Evolutionary conservation across 2,797 vertebrate genomes (phyloP).

Genomic region (Todus mexicanus): DNA sequence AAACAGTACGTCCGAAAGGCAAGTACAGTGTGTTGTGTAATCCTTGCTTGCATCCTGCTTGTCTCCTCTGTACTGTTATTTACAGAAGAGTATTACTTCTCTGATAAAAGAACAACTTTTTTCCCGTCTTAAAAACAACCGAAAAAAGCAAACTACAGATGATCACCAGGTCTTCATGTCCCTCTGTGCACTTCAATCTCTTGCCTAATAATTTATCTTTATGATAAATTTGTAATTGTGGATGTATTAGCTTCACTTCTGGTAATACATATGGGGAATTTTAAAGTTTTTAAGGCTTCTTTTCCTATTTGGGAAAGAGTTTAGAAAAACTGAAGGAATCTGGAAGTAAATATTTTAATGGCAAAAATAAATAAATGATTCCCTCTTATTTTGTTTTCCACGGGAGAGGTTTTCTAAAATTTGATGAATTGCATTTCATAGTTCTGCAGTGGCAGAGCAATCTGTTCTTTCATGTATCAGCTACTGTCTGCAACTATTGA

Average conservation of each 20-base stretch:
- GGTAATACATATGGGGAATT: not conserved
- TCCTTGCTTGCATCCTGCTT: not conserved
- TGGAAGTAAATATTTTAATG: not conserved
- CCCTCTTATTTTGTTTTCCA: not conserved
- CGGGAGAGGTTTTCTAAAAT: not conserved
- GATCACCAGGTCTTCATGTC: not conserved
- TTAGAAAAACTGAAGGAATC: not conserved
- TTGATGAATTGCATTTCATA: not conserved
- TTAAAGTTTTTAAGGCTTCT: not conserved
- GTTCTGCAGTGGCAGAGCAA: not conserved
- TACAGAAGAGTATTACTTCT: not conserved
- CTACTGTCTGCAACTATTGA: not conserved
- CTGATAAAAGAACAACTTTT: not conserved
- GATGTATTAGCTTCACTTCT: not conserved
- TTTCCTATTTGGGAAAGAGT: not conserved
- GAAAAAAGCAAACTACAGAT: not conserved
- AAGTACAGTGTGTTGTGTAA: not conserved
- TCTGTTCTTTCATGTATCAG: not conserved
- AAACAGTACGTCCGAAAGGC: slow-evolving; percentile 70
- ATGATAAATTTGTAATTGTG: not conserved
- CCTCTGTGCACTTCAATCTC: not conserved
- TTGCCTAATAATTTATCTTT: not conserved
- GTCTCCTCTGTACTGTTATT: not conserved
- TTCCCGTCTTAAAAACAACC: not conserved
- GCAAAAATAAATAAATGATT: not conserved